Conservation (phyloP, 2,888 invertebrate genomes). For the Kuschelorhynchus macadamiae region DNA sequence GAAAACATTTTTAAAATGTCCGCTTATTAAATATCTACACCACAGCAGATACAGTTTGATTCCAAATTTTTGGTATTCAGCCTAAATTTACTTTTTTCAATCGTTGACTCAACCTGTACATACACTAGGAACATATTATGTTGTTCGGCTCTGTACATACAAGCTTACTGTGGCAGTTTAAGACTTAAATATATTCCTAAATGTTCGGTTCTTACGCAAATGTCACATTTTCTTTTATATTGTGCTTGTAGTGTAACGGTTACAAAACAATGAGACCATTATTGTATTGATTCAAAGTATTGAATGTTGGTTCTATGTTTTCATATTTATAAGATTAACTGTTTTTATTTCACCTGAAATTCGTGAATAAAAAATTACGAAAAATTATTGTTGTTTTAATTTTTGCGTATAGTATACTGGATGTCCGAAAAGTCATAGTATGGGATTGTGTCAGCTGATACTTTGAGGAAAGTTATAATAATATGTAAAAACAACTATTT, state of each 20-base stretch:
- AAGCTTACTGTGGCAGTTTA: constrained; percentile 28
- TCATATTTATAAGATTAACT: constrained; percentile 44
- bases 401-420: constrained; percentile 3
- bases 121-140: too few species aligned
- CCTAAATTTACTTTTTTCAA: too few species aligned
- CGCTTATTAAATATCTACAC: too few species aligned
- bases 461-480: too few species aligned
- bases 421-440: too few species aligned
- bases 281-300: constrained; percentile 35
- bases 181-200: constrained; percentile 5
- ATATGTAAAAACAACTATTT: too few species aligned
- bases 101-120: too few species aligned
- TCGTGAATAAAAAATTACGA: constrained; percentile 37
- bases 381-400: constrained; percentile 26
- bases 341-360: constrained; percentile 52
- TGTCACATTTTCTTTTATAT: constrained; percentile 31
- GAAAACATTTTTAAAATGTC: too few species aligned
- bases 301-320: constrained; percentile 50
- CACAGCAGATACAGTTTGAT: too few species aligned
- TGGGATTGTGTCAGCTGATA: too few species aligned
- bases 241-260: constrained; percentile 28
- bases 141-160: constrained; percentile 34
- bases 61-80: too few species aligned
- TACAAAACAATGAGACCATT: constrained; percentile 20
- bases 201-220: constrained; percentile 21